phyloP scores from a whole-genome alignment of 23 tunicate species.

The Clavelina lepadiformis region DNA sequence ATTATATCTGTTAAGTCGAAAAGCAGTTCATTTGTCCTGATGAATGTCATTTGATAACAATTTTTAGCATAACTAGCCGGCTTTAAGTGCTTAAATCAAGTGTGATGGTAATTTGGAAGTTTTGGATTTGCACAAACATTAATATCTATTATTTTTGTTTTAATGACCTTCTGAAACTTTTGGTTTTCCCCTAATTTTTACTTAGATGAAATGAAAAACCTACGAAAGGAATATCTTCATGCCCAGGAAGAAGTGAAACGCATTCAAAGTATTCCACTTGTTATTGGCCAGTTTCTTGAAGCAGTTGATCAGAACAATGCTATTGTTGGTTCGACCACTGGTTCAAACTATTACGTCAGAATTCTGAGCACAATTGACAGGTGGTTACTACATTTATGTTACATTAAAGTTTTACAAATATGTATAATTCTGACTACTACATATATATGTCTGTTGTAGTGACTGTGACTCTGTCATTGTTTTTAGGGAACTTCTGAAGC shows the following conservation, averaged over 20 bases:
- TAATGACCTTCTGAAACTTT: neutral
- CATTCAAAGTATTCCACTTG: slow-evolving; percentile 97
- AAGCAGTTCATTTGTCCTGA: too few relatives aligned
- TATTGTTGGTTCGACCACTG: slow-evolving; percentile 97
- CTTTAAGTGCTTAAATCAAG: too few relatives aligned
- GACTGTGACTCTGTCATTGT: too few relatives aligned
- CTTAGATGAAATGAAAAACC: slow-evolving; percentile 97
- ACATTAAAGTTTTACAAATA: neutral
- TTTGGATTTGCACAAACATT: too few relatives aligned
- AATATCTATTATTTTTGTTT: too few relatives aligned
- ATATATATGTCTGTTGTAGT: too few relatives aligned
- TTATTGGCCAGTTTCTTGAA: slow-evolving; percentile 99
- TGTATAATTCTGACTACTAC: neutral
- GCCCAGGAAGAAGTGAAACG: slow-evolving; percentile 99
- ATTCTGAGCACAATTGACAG: slow-evolving; percentile 87
- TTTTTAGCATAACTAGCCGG: too few relatives aligned
- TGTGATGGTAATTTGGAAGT: too few relatives aligned
- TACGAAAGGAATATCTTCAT: slow-evolving; percentile 96
- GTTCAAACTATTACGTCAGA: slow-evolving; percentile 94
- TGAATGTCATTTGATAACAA: too few relatives aligned
- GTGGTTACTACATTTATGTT: slow-evolving; percentile 5
- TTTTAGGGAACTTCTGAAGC: slow-evolving; percentile 96
- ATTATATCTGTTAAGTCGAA: too few relatives aligned
- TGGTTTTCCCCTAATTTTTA: neutral
- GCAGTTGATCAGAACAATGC: slow-evolving; percentile 99